Percentiles rank a stretch among this genome's conserved stretches.
phyloP scores from a whole-genome alignment of 2,797 vertebrate genomes.

The Parotocinclus haroldoi region DNA sequence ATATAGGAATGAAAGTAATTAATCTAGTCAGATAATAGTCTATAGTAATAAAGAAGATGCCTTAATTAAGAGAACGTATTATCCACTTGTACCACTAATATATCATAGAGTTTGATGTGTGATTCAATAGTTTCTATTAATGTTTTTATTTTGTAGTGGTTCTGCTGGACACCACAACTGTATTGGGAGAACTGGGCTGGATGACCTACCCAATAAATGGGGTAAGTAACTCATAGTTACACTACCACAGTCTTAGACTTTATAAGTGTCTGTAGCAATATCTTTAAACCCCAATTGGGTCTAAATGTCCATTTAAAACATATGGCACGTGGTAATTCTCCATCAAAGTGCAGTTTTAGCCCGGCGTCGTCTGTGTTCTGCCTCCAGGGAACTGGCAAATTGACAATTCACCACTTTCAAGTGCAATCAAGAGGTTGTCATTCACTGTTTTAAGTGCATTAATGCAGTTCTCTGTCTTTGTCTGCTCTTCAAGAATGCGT shows the following conservation, averaged over 20 bases:
- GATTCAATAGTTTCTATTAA: background rate
- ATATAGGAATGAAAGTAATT: too few relatives aligned
- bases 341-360: conserved; percentile 2
- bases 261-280: background rate
- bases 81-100: too few relatives aligned
- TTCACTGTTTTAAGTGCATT: too few relatives aligned
- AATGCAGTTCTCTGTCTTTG: too few relatives aligned
- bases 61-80: too few relatives aligned
- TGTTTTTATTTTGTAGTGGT: conserved; percentile 77
- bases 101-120: background rate
- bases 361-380: conserved; percentile 6
- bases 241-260: conserved; percentile 4
- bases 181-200: conserved; percentile 94
- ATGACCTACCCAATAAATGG: conserved; percentile 96
- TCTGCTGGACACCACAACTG: conserved; percentile 92
- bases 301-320: background rate
- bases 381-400: conserved; percentile 17
- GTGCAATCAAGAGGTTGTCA: conserved; percentile 1
- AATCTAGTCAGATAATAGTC: too few relatives aligned
- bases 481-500: too few relatives aligned
- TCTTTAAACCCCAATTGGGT: conserved; percentile 2
- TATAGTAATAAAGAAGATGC: too few relatives aligned
- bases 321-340: conserved; percentile 4
- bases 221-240: conserved; percentile 74
- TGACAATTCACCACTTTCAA: background rate